These are phyloP conservation scores for Popillia japonica DNA, from an alignment of 1,140 invertebrate genomes.

Conservation along the genomic window DNA sequence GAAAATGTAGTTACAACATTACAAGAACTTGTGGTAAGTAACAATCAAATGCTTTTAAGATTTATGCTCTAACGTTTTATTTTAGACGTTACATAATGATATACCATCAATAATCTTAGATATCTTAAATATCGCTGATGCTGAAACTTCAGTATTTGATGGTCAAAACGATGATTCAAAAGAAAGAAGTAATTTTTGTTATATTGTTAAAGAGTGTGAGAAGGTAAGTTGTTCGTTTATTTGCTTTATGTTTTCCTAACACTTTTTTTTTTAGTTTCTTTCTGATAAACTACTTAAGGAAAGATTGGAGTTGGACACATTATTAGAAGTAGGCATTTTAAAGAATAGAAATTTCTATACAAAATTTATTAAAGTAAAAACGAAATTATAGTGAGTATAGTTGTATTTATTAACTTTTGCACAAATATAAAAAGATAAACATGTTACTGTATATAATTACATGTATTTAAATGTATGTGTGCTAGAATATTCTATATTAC, in stretches of 20 bases:
- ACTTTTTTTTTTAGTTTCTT: constrained; percentile 68
- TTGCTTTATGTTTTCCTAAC: background rate
- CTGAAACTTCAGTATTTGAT: constrained; percentile 71
- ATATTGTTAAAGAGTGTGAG: constrained; percentile 80
- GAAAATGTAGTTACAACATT: constrained; percentile 73
- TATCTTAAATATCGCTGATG: constrained; percentile 80
- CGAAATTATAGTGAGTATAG: constrained; percentile 92
- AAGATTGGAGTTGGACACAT: constrained; percentile 90
- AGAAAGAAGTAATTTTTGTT: constrained; percentile 77
- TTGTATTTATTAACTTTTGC: constrained; percentile 14
- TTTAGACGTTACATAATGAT: constrained; percentile 74
- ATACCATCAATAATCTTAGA: constrained; percentile 81
- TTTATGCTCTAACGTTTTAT: background rate
- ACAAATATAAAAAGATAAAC: background rate
- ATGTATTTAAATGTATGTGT: background rate
- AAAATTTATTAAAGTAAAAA: constrained; percentile 98
- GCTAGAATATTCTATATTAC: constrained; percentile 39
- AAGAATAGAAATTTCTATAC: constrained; percentile 92
- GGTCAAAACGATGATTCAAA: constrained; percentile 68
- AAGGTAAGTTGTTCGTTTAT: constrained; percentile 62
- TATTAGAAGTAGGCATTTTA: constrained; percentile 92
- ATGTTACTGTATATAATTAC: background rate
- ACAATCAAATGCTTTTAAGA: background rate
- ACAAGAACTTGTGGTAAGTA: constrained; percentile 73
- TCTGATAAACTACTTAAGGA: constrained; percentile 90